Evolutionary conservation across 2,113 vertebrate genomes (phyloP).

Genomic region (Carollia perspicillata): DNA sequence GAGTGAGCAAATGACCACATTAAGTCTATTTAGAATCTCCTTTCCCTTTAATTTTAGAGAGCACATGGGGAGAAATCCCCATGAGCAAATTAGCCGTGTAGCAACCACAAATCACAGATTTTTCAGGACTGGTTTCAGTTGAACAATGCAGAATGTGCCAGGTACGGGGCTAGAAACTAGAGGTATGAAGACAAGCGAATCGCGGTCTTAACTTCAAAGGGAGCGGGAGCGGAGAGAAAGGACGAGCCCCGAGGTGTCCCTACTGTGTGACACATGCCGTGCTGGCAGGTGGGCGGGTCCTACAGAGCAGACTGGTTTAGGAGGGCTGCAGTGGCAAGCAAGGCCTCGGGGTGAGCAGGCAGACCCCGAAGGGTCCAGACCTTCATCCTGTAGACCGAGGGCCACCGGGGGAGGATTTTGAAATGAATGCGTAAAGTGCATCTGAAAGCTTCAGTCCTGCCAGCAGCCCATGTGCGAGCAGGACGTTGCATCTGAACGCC

Average conservation of each 20-base stretch:
- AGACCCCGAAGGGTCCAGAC: neutral
- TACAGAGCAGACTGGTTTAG: rapidly evolving
- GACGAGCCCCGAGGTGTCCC: neutral
- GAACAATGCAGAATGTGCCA: rapidly evolving
- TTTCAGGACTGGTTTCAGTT: neutral
- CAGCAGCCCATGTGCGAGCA: neutral
- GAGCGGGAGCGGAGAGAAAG: too few species aligned
- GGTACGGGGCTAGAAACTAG: neutral
- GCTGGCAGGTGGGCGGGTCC: neutral
- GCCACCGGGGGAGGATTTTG: neutral
- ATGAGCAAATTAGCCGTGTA: neutral
- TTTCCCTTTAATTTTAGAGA: neutral
- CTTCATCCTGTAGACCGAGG: neutral
- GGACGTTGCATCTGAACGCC: rapidly evolving
- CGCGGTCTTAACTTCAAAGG: neutral
- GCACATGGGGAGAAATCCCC: neutral
- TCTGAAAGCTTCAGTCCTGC: neutral
- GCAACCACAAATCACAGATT: neutral
- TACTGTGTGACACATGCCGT: rapidly evolving
- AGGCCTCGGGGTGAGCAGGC: neutral
- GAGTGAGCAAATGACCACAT: neutral
- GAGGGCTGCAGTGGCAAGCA: neutral
- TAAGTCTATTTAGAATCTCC: neutral
- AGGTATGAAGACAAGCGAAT: neutral
- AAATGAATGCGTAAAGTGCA: neutral